A percentile compares a stretch with the other conserved stretches of the same genome.
These are phyloP conservation scores for Cephus spinipes DNA, from an alignment of 2,888 invertebrate species.

Conservation along the genomic window DNA sequence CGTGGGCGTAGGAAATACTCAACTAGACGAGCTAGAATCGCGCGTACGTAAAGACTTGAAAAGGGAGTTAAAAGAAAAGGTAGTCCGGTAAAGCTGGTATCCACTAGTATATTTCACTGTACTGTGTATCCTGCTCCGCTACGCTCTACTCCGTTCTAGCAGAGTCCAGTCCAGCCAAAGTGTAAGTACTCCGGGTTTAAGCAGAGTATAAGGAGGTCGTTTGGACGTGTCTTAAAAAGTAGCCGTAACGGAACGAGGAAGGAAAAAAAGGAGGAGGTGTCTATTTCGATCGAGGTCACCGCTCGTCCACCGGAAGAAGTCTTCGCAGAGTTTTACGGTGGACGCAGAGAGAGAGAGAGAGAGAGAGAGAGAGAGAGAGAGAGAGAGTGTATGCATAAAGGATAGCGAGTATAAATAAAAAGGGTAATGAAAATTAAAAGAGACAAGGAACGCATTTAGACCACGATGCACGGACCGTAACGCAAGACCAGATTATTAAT, in stretches of 20 bases:
- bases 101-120: neutral
- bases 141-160: neutral
- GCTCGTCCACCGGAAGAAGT: neutral
- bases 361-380: neutral
- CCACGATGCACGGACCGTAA: neutral
- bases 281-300: neutral
- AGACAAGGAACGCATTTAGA: slow-evolving; percentile 1
- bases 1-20: neutral
- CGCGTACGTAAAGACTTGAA: neutral
- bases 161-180: neutral
- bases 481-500: neutral
- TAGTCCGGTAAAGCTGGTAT: neutral
- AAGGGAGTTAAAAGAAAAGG: neutral
- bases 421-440: slow-evolving; percentile 21
- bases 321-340: slow-evolving; percentile 9
- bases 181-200: neutral
- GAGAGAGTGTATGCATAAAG: neutral
- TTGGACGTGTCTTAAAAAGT: neutral
- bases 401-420: neutral
- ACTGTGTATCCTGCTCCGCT: neutral
- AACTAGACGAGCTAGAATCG: neutral
- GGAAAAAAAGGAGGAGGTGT: neutral
- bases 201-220: neutral
- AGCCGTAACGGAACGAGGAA: neutral
- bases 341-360: neutral